phyloP scores from a whole-genome alignment of 1,140 invertebrate genomes.

The Neodiprion pinetum region DNA sequence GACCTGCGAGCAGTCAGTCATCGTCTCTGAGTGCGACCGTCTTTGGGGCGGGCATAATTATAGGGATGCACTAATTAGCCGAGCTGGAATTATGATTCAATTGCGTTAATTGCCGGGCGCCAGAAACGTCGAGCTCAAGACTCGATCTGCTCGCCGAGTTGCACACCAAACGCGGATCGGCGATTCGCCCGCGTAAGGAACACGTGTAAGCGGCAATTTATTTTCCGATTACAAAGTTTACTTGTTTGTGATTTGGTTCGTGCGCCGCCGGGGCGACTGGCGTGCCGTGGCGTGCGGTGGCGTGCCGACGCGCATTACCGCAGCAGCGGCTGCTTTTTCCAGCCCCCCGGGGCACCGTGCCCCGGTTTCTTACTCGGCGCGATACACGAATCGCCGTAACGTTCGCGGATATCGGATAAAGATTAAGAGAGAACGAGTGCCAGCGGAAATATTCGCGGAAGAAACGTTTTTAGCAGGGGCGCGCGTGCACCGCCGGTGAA shows the following conservation, averaged over 20 bases:
- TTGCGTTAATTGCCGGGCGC: no score
- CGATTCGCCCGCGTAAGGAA: not conserved
- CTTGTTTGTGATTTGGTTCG: conserved; percentile 14
- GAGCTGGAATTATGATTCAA: no score
- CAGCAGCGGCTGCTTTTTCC: conserved; percentile 1
- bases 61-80: no score
- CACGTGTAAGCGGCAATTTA: conserved; percentile 20
- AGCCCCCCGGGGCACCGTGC: conserved; percentile 1
- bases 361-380: not conserved
- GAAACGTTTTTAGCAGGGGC: not conserved
- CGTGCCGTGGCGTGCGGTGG: conserved; percentile 7
- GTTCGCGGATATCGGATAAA: conserved; percentile 43
- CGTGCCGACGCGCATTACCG: conserved; percentile 32
- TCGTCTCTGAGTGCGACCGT: no score
- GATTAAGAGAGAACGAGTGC: conserved; percentile 35
- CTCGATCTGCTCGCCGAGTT: no score
- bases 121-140: no score
- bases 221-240: conserved; percentile 31
- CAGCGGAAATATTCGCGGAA: conserved; percentile 5
- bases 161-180: no score
- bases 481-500: no score
- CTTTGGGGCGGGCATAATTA: not conserved
- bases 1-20: no score
- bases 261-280: conserved; percentile 9
- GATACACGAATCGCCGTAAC: conserved; percentile 29